These are phyloP conservation scores for Oxyruncus cristatus DNA, from an alignment of 2,113 vertebrate species.

Conservation along the genomic window DNA sequence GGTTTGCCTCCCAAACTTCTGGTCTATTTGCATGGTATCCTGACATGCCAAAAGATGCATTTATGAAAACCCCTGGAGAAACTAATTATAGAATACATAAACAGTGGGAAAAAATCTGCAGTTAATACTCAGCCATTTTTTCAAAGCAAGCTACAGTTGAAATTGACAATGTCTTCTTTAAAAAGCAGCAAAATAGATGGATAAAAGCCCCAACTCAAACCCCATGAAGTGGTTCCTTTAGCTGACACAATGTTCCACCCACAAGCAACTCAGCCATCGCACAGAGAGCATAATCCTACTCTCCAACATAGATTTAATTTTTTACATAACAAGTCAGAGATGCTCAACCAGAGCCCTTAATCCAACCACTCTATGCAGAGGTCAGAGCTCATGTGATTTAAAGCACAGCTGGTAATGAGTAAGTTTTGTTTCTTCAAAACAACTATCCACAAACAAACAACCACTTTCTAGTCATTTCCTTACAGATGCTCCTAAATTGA, in stretches of 20 bases:
- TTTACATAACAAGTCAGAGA: neutral
- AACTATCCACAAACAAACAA: neutral
- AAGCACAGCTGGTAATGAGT: neutral
- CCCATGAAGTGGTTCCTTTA: neutral
- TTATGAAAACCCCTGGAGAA: neutral
- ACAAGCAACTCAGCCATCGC: neutral
- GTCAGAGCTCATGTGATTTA: neutral
- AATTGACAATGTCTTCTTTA: neutral
- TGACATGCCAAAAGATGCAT: neutral
- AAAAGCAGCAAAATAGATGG: fast-evolving
- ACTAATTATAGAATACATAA: neutral
- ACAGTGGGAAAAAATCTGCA: neutral
- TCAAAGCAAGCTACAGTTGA: neutral
- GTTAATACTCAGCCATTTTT: neutral
- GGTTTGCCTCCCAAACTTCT: neutral
- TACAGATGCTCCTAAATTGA: neutral
- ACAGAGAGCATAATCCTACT: neutral
- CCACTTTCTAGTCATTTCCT: neutral
- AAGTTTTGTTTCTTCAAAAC: neutral
- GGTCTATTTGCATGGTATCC: neutral
- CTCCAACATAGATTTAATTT: neutral
- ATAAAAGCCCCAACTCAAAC: neutral
- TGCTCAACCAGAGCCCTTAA: slow-evolving; percentile 29
- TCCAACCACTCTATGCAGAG: neutral
- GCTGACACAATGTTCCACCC: neutral